Base-by-base conservation (phyloP, 2,113 vertebrate species). In the Antechinus stuartii region DNA sequence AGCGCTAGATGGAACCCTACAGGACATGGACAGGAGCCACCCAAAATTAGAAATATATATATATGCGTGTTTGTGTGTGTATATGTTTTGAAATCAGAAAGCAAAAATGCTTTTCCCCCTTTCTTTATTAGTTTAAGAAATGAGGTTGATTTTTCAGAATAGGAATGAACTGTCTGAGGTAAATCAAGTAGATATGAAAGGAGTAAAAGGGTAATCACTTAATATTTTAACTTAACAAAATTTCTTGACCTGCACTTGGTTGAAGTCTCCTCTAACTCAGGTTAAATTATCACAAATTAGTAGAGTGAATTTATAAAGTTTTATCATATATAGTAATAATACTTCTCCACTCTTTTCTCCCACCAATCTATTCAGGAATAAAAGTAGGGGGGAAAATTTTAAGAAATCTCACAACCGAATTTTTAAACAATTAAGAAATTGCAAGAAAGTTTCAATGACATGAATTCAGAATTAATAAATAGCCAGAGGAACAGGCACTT, bases 401-500 rank as follows among this genome's bases (percentile, higher is more conserved):
- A 4, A 90, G 7, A 46, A 92, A 89, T 49, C 68, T 84, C 53
- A 54, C 91, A 91, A 93, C 91, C 95, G 61, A 90, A 93, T 84
- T 91, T 96, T 91, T n/a, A 61, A 91, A 96, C 19, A 42, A 84
- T 2, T 84, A 84, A 42, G 16, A 92, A 92, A 92, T 23, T 54
- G 3, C 49, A 89, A 46, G 76, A 97, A 96, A 93, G 55, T 3
- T 91, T 42, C 22, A 92, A 95, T 14, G 89, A 89, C 24, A 92
- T 2, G 24, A 91, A 23, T 95, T 93, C 23, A 92, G 95, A 95
- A 95, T 55, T 52, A 94, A 95, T 56, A 35, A 91, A 30, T 12
- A 30, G 57, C 27, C 30, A 25, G 57, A 11, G 57, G 35, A n/a
- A 12, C 61, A 42, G 93, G 94, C 90, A 99, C 99, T 97, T 96